Percentiles rank a stretch among this genome's conserved stretches.
phyloP scores from a whole-genome alignment of 2,797 vertebrate genomes.

The Clamator glandarius region DNA sequence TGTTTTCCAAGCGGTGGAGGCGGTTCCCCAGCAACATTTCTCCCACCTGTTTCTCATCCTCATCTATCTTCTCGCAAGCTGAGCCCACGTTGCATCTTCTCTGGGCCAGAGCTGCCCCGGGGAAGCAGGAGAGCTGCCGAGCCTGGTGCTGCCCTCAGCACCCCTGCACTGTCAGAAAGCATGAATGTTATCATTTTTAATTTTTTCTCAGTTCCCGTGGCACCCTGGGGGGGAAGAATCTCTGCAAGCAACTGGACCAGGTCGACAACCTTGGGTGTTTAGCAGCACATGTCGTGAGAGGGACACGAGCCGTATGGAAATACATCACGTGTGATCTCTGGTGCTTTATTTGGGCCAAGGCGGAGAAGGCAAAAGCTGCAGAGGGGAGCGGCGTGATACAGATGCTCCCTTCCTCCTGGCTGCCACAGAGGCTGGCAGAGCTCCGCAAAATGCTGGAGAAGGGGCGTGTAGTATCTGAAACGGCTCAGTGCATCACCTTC shows the following conservation, averaged over 20 bases:
- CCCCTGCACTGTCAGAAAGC: background rate
- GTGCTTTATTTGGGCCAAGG: background rate
- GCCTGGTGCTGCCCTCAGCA: accelerated
- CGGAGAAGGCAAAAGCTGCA: background rate
- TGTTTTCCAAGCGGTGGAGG: background rate
- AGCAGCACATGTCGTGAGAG: accelerated
- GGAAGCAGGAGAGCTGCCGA: background rate
- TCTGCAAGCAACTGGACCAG: accelerated
- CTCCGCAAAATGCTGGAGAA: accelerated
- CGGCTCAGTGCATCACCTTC: background rate
- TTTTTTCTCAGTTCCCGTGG: background rate
- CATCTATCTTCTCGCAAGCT: background rate
- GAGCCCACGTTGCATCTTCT: background rate
- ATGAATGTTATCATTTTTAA: background rate
- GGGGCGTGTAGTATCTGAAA: accelerated
- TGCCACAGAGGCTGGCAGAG: background rate
- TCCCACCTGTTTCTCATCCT: background rate
- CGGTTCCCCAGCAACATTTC: background rate
- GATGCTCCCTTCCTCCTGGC: background rate
- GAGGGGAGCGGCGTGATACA: background rate
- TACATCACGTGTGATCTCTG: background rate
- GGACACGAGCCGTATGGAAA: background rate
- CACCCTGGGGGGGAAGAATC: background rate
- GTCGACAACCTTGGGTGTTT: background rate
- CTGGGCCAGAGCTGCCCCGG: accelerated